phyloP scores from a whole-genome alignment of 2,113 vertebrate genomes.

The Turdus rufiventris region DNA sequence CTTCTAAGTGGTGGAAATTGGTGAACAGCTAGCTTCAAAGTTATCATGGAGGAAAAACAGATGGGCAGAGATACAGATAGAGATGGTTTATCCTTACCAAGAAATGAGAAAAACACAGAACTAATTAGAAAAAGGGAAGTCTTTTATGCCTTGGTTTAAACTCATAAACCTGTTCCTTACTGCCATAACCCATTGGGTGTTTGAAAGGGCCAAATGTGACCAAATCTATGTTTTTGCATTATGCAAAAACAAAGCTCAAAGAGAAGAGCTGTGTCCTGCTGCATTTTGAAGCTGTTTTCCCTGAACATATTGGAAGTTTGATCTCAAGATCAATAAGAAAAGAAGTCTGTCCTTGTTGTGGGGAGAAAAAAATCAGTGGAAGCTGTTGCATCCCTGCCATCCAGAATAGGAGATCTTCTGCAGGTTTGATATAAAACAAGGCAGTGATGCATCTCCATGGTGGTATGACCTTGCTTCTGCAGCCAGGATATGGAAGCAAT shows the following conservation, averaged over 20 bases:
- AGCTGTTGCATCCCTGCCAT: background rate
- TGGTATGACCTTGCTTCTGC: background rate
- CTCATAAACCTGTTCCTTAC: background rate
- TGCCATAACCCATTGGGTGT: background rate
- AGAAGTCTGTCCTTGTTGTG: background rate
- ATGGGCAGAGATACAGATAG: background rate
- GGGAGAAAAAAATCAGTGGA: background rate
- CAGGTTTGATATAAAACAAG: background rate
- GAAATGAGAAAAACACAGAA: background rate
- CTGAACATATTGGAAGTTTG: background rate
- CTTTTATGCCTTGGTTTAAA: background rate
- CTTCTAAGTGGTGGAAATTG: slow-evolving; percentile 23
- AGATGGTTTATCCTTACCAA: background rate
- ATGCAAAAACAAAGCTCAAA: background rate
- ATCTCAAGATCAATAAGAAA: background rate
- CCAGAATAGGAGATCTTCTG: background rate
- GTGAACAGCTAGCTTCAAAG: slow-evolving; percentile 18
- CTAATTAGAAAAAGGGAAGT: background rate
- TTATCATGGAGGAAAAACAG: background rate
- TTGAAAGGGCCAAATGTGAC: background rate
- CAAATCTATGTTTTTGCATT: background rate
- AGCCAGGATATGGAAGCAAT: background rate
- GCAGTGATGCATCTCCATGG: background rate
- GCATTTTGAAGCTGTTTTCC: background rate
- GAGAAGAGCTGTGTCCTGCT: background rate